Evolutionary conservation across 2,888 invertebrate genomes (phyloP), one percentile per base, ranked within the genome.

Genomic region (Archips crataeganus): DNA sequence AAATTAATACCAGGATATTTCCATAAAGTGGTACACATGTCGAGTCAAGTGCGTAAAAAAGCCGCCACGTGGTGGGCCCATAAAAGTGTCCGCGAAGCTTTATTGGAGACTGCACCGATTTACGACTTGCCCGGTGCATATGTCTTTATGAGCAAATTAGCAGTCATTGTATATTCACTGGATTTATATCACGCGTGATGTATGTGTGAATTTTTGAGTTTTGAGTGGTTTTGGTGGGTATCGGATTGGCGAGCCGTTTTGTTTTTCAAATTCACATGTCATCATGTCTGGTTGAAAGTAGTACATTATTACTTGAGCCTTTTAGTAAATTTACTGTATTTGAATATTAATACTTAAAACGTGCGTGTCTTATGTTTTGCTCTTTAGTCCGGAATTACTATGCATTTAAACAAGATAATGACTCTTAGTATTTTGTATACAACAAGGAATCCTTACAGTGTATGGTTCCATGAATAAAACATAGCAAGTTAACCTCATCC

Each of bases 71-170:
- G 94, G 93, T 93, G 81, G 86, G 87, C 92, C 91, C 88, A 94
- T 94, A 94, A 94, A 94, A 92, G 91, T 94, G 94, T 94, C 94
- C 87, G 84, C 90, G 79, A 87, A 93, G 89, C 89, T 94, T 94
- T 94, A 94, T 57, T 93, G 93, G 87, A 85, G 39, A 91, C 90
- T 87, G 89, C 88, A 73, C 88, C 83, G 90, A 94, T 94, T 94
- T 93, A 94, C 94, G 92, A 85, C 90, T 81, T 81, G 81, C 81
- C 77, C 84, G 86, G 86, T 92, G 91, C 94, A 94, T 94, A 91
- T 90, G 89, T 94, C 94, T 94, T 93, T 90, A 90, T 85, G 89
- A 90, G 92, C 93, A 93, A 94, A 94, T 94, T 94, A 94, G 91
- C 92, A 93, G 90, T 93, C 94, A 94, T 93, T 93, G 92, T 92